phyloP scores from a whole-genome alignment of 2,113 vertebrate genomes.

The Bagarius yarrelli region DNA sequence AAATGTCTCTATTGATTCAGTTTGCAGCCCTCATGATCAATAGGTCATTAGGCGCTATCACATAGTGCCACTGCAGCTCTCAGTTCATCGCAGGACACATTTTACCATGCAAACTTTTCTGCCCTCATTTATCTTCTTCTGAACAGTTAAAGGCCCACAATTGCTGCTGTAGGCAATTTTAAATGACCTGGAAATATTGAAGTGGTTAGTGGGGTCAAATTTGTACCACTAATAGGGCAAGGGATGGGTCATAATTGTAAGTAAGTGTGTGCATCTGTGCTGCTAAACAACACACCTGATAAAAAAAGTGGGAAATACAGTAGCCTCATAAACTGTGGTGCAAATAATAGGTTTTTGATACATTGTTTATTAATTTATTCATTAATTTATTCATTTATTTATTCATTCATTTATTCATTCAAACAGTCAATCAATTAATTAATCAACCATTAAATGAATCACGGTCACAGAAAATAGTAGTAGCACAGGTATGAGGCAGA shows the following conservation, averaged over 20 bases:
- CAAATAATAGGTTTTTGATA: too few species aligned
- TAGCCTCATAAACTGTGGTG: not conserved
- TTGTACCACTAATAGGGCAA: constrained; percentile 3
- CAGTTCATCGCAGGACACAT: not conserved
- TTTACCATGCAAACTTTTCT: constrained; percentile 23
- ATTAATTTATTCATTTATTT: not conserved
- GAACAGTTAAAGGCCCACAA: constrained; percentile 44
- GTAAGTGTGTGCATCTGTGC: not conserved
- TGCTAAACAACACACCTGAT: not conserved
- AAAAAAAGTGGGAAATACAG: not conserved
- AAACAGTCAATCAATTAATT: too few species aligned
- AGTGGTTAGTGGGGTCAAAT: constrained; percentile 29
- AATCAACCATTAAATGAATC: too few species aligned
- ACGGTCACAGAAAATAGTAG: too few species aligned
- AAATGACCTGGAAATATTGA: constrained; percentile 51
- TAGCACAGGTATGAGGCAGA: not conserved
- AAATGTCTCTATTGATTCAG: constrained; percentile 15
- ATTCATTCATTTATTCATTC: not conserved
- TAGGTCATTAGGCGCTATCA: not conserved
- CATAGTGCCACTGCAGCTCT: not conserved
- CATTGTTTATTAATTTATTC: not conserved
- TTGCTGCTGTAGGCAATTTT: constrained; percentile 55
- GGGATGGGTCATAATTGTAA: not conserved
- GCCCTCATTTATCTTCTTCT: constrained; percentile 5
- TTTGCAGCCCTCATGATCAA: not conserved